Conservation (phyloP, 2,888 invertebrate genomes). For the Polydrusus tereticollis region DNA sequence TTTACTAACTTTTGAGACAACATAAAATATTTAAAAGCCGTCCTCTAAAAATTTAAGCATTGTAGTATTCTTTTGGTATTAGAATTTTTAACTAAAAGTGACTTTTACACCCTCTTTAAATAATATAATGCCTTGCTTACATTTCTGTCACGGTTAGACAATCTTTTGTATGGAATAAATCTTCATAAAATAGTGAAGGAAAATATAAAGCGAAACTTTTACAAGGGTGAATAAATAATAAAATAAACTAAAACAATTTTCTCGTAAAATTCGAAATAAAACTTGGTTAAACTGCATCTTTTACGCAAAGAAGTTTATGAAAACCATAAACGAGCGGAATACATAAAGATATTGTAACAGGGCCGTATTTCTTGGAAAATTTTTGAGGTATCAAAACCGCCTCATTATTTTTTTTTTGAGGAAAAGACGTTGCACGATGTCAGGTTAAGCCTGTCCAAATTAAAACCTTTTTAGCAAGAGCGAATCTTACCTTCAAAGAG, state of each 20-base stretch:
- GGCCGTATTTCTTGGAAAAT: too few relatives aligned
- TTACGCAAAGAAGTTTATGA: neutral
- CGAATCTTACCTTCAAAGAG: neutral
- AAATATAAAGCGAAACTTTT: neutral
- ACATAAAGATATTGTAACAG: too few relatives aligned
- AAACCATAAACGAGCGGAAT: neutral
- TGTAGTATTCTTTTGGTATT: neutral
- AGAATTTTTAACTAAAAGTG: neutral
- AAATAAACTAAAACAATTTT: neutral
- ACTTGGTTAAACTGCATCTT: neutral
- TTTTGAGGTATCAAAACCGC: too few relatives aligned
- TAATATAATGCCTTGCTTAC: neutral
- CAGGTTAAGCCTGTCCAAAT: too few relatives aligned
- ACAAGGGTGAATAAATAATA: neutral
- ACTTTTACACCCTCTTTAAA: neutral
- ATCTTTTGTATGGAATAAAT: neutral
- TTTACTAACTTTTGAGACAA: too few relatives aligned
- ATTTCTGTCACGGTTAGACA: neutral
- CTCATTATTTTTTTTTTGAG: too few relatives aligned
- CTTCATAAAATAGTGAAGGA: neutral
- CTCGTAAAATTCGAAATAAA: neutral
- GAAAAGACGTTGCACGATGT: too few relatives aligned
- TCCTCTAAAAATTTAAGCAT: too few relatives aligned
- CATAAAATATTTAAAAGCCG: too few relatives aligned
- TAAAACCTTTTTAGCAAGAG: too few relatives aligned